Evolutionary conservation across 2,797 vertebrate genomes (phyloP), one percentile per base, ranked within the genome.

Genomic region (Paratrypauchen microcephalus): DNA sequence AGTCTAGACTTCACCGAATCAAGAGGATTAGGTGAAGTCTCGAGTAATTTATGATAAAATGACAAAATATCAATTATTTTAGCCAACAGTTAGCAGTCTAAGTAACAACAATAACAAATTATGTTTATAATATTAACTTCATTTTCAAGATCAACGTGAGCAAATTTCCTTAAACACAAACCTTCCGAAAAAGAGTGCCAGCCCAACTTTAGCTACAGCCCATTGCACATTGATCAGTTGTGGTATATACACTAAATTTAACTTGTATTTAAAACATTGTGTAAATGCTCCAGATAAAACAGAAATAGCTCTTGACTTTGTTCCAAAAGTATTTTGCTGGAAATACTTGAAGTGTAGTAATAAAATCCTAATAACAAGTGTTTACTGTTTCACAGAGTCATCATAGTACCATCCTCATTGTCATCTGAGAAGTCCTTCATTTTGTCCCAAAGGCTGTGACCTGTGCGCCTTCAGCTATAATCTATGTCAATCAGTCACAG

Each of bases 401-500:
- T 4, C 55, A 11, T 6, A 5, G 24, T 26, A 9, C 24, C 55
- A 16, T 26, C 13, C 24, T 57, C 55, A 16, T n/a, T 24, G 24
- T 57, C 24, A 15, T 57, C 55, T 16, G 24, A 26, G 11, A 57
- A 13, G 55, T 24, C 55, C 55, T 28, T 86, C 75, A 74, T 78
- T 71, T 74, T 81, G 73, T 80, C 78, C 70, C 72, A 66, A 72
- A 86, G 79, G 80, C 72, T 75, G 67, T 78, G 84, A 87, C 88
- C 79, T 87, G 80, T 81, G 80, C 73, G 80, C 77, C 86, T 86
- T 88, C 76, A 74, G 48, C 58, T 78, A 69, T 86, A 80, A 87
- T 83, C 86, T 86, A 85, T 86, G 87, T 89, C 90, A 87, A 88
- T 89, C 88, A 89, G 85, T 90, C 87, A 89, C 24, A 56, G 77